phyloP scores from a whole-genome alignment of 1,140 invertebrate genomes.

The Phenacoccus solenopsis region DNA sequence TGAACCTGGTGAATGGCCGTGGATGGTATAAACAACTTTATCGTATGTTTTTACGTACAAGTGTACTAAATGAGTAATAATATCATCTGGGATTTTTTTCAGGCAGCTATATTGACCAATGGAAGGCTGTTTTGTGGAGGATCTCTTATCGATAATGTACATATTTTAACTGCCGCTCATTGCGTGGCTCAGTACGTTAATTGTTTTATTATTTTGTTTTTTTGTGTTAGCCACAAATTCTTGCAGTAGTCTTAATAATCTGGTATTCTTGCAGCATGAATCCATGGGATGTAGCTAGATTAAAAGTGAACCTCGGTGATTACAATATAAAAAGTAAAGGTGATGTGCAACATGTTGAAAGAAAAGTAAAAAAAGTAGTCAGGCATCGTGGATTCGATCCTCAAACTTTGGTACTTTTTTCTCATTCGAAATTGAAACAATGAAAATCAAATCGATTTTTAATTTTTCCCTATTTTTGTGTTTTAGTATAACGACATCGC shows the following conservation, averaged over 20 bases:
- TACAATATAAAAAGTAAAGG: slow-evolving; percentile 60
- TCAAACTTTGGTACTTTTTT: slow-evolving; percentile 54
- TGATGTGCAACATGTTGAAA: slow-evolving; percentile 59
- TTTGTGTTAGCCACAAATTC: background rate
- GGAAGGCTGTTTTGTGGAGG: slow-evolving; percentile 81
- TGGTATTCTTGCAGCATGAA: slow-evolving; percentile 55
- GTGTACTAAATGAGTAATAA: background rate
- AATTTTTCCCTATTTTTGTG: background rate
- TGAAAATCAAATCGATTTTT: background rate
- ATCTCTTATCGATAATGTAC: slow-evolving; percentile 65
- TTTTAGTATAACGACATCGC: slow-evolving; percentile 71
- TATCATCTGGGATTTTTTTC: slow-evolving; percentile 19
- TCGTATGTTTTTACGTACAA: background rate
- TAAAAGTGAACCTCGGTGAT: slow-evolving; percentile 67
- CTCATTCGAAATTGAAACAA: background rate
- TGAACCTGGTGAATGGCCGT: slow-evolving; percentile 68
- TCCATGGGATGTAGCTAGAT: slow-evolving; percentile 66
- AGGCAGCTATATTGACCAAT: slow-evolving; percentile 62
- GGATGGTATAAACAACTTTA: slow-evolving; percentile 43
- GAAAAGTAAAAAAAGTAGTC: slow-evolving; percentile 64
- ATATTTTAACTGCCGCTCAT: slow-evolving; percentile 80
- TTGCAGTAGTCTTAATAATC: background rate
- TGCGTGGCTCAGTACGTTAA: slow-evolving; percentile 71
- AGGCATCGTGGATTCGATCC: slow-evolving; percentile 71
- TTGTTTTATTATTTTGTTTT: background rate